Conservation (phyloP, 2,888 invertebrate species). For the Oligia strigilis region DNA sequence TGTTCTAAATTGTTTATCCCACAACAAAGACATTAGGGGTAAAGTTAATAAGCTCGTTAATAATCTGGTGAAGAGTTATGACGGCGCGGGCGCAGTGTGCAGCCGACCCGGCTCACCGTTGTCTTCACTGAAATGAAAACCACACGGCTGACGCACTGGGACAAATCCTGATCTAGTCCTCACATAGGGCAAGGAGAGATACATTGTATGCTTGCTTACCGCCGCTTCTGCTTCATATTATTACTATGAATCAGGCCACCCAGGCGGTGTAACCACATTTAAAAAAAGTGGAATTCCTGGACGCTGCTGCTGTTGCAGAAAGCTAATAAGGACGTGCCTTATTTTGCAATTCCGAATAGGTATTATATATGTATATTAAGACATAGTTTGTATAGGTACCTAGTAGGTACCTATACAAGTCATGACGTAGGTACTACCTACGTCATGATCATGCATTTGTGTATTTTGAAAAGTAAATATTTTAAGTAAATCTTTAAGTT, state of each 20-base stretch:
- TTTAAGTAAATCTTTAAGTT: background rate
- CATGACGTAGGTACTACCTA: too few relatives aligned
- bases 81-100: conserved; percentile 51
- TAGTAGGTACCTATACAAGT: too few relatives aligned
- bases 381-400: background rate
- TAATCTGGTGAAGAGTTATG: conserved; percentile 66
- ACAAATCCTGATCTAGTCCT: conserved; percentile 21
- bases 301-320: background rate
- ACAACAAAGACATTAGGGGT: conserved; percentile 63
- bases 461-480: background rate
- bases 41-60: conserved; percentile 67
- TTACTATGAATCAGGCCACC: background rate
- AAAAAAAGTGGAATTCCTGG: background rate
- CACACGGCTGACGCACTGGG: conserved; percentile 27
- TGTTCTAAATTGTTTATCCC: conserved; percentile 43
- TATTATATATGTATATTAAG: background rate
- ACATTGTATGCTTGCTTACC: background rate
- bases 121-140: conserved; percentile 44
- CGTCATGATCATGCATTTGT: background rate
- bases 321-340: too few relatives aligned
- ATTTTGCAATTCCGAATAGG: background rate
- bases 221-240: background rate
- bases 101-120: conserved; percentile 30
- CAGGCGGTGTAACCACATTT: background rate
- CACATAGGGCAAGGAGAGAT: background rate